Evolutionary conservation across 1,140 invertebrate species (phyloP).

Genomic region (Rhopalosiphum padi): DNA sequence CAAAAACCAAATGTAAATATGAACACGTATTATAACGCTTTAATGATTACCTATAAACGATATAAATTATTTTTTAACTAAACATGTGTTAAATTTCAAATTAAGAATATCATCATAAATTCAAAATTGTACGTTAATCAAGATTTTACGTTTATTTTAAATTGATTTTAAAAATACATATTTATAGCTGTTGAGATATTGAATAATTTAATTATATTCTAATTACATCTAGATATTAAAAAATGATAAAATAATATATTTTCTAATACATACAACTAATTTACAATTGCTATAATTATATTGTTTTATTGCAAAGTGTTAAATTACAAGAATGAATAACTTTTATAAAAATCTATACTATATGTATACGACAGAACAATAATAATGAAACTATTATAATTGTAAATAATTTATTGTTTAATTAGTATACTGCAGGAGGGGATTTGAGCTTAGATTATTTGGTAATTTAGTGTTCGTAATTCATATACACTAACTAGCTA

Average conservation of each 20-base stretch:
- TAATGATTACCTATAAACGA: not conserved
- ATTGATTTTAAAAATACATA: not conserved
- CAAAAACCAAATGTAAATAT: conserved; percentile 43
- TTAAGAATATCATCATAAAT: not conserved
- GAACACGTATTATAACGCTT: not conserved
- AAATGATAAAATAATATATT: not conserved
- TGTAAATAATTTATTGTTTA: too few relatives aligned
- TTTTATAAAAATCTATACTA: too few relatives aligned
- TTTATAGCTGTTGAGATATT: not conserved
- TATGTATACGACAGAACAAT: too few relatives aligned
- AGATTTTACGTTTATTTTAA: not conserved
- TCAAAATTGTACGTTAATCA: not conserved
- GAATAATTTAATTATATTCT: not conserved
- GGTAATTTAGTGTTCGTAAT: not conserved
- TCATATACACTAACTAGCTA: not conserved
- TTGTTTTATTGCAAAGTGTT: not conserved
- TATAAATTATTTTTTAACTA: not conserved
- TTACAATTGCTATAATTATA: not conserved
- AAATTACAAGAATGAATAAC: not conserved
- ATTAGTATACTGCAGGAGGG: not conserved
- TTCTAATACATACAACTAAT: not conserved
- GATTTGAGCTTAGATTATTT: not conserved
- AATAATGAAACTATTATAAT: too few relatives aligned
- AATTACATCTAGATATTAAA: not conserved
- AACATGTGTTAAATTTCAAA: not conserved